Conservation (phyloP, 2,888 invertebrate genomes). For the Synergus umbraculus region DNA sequence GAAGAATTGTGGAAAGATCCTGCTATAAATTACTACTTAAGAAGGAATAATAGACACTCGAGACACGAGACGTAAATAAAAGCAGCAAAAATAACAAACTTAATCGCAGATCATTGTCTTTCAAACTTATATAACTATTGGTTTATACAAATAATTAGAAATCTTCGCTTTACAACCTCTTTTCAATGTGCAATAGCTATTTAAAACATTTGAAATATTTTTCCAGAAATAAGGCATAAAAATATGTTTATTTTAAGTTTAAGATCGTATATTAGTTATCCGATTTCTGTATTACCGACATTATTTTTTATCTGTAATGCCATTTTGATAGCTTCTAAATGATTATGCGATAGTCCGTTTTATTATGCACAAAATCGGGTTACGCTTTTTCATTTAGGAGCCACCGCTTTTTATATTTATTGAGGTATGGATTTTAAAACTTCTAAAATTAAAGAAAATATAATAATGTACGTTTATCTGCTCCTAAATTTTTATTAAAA, state of each 20-base stretch:
- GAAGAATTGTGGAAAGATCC: neutral
- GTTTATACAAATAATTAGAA: constrained; percentile 29
- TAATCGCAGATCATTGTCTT: constrained; percentile 15
- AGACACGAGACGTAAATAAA: constrained; percentile 12
- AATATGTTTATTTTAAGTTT: neutral
- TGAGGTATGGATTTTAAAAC: too few relatives aligned
- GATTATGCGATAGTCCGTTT: too few relatives aligned
- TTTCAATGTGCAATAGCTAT: neutral
- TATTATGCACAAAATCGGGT: too few relatives aligned
- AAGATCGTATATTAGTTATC: neutral
- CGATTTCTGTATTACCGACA: neutral
- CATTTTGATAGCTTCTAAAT: too few relatives aligned
- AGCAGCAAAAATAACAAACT: neutral
- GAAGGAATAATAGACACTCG: constrained; percentile 20
- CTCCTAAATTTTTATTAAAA: too few relatives aligned
- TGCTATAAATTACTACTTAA: constrained; percentile 29
- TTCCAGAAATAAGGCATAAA: neutral
- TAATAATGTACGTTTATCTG: too few relatives aligned
- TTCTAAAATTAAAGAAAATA: too few relatives aligned
- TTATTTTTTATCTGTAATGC: too few relatives aligned
- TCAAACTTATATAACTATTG: constrained; percentile 16
- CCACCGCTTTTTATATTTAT: too few relatives aligned
- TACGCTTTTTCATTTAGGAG: too few relatives aligned
- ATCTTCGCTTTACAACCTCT: neutral
- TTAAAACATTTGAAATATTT: neutral